Conservation (phyloP, 2,888 invertebrate species). For the Fissipunctia ypsillon region DNA sequence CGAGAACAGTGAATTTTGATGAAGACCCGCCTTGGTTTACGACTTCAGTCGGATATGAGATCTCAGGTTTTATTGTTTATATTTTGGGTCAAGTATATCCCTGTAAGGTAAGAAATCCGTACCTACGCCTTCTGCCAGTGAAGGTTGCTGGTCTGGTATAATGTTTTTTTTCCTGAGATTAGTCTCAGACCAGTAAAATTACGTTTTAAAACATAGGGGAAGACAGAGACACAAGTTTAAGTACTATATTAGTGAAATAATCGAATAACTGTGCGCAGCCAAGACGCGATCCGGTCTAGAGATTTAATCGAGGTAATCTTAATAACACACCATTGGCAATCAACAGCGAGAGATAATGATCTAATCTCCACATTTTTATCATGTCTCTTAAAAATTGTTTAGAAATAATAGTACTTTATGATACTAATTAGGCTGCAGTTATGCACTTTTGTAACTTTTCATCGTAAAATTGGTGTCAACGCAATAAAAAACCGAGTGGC, state of each 20-base stretch:
- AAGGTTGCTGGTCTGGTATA: conserved; percentile 3
- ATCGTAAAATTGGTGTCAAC: conserved; percentile 64
- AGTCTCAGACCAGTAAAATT: not conserved
- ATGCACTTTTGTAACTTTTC: conserved; percentile 48
- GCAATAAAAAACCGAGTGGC: conserved; percentile 72
- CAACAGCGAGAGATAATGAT: conserved; percentile 67
- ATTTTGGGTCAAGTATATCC: conserved; percentile 55
- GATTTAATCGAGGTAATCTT: conserved; percentile 71
- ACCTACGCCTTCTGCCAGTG: conserved; percentile 19
- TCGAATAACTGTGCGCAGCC: conserved; percentile 48
- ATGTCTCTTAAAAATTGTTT: conserved; percentile 55
- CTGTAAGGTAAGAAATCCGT: conserved; percentile 26
- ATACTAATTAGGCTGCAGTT: conserved; percentile 48
- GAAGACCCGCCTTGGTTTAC: conserved; percentile 47
- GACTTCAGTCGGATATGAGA: conserved; percentile 39
- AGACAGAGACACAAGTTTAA: conserved; percentile 4
- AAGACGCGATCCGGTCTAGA: conserved; percentile 39
- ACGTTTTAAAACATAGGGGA: not conserved
- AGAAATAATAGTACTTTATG: conserved; percentile 44
- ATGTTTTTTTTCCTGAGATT: not conserved
- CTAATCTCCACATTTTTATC: conserved; percentile 66
- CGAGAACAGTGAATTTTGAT: conserved; percentile 44
- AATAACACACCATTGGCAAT: conserved; percentile 71
- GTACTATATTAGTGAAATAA: conserved; percentile 32
- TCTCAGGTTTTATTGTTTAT: conserved; percentile 48